Conservation (phyloP, 1,140 invertebrate genomes). For the Harlomillsia oculata region DNA sequence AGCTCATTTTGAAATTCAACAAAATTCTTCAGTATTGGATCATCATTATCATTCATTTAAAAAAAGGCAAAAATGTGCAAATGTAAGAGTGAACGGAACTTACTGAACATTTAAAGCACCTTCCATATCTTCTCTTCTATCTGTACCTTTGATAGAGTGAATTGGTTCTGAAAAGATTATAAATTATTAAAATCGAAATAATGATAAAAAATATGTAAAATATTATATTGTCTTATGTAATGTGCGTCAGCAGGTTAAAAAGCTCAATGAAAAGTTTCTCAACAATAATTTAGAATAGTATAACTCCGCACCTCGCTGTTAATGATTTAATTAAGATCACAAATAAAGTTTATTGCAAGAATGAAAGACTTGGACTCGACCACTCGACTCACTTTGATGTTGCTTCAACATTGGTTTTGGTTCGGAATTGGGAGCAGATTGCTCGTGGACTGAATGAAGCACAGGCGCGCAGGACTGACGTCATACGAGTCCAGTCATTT, state of each 20-base stretch:
- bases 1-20: conserved; percentile 3
- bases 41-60: conserved; percentile 6
- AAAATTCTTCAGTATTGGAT: conserved; percentile 13
- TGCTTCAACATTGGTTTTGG: conserved; percentile 18
- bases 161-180: conserved; percentile 13
- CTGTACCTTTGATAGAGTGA: conserved; percentile 16
- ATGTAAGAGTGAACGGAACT: background rate
- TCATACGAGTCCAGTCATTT: too few relatives aligned
- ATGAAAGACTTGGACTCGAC: too few relatives aligned
- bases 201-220: background rate
- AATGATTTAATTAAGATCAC: background rate
- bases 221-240: background rate
- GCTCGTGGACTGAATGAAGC: conserved; percentile 14
- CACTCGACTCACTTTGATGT: conserved; percentile 16
- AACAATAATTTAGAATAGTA: too few relatives aligned
- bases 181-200: background rate
- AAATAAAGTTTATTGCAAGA: background rate
- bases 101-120: conserved; percentile 6
- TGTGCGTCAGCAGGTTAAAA: background rate
- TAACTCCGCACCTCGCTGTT: too few relatives aligned
- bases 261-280: too few relatives aligned
- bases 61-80: background rate
- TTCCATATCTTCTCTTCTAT: conserved; percentile 8
- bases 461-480: too few relatives aligned
- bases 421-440: too few relatives aligned